A percentile compares a stretch with the other conserved stretches of the same genome.
Evolutionary conservation across 2,113 vertebrate genomes (phyloP).

Genomic region (Ctenodactylus gundi): DNA sequence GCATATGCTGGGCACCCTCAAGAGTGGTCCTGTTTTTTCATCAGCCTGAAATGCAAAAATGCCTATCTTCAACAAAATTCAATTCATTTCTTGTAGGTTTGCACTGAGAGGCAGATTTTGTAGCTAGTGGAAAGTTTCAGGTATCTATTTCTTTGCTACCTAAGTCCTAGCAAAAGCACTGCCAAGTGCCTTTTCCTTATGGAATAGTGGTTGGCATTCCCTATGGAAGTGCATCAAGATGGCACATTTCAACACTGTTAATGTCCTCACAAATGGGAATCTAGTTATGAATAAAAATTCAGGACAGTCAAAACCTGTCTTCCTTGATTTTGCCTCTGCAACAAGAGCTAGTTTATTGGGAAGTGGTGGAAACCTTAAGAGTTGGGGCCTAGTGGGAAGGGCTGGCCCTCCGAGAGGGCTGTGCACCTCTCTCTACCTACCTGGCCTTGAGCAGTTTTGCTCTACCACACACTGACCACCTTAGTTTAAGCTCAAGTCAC

Average conservation of each 20-base stretch:
- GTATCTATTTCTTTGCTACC: not conserved
- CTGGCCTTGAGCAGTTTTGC: not conserved
- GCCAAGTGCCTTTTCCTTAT: not conserved
- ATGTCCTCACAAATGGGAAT: not conserved
- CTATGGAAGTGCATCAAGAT: not conserved
- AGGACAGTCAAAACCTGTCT: not conserved
- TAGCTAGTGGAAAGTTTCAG: not conserved
- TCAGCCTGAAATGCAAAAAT: slow-evolving; percentile 15
- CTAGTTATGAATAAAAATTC: not conserved
- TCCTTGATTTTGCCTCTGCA: not conserved
- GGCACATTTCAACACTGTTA: not conserved
- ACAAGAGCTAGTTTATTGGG: not conserved
- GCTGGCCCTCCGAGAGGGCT: no score
- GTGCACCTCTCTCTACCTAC: not conserved
- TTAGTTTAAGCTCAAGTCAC: not conserved
- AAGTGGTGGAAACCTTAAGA: not conserved
- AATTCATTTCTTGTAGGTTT: not conserved
- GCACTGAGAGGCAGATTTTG: not conserved
- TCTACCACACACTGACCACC: not conserved
- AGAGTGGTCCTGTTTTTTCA: slow-evolving; percentile 29
- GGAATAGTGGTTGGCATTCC: not conserved
- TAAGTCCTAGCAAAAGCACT: not conserved
- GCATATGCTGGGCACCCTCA: not conserved
- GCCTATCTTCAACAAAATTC: not conserved
- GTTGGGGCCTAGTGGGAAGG: no score